A percentile compares a stretch with the other conserved stretches of the same genome.
phyloP scores from a whole-genome alignment of 1,140 invertebrate species.

The Pentalonia nigronervosa region DNA sequence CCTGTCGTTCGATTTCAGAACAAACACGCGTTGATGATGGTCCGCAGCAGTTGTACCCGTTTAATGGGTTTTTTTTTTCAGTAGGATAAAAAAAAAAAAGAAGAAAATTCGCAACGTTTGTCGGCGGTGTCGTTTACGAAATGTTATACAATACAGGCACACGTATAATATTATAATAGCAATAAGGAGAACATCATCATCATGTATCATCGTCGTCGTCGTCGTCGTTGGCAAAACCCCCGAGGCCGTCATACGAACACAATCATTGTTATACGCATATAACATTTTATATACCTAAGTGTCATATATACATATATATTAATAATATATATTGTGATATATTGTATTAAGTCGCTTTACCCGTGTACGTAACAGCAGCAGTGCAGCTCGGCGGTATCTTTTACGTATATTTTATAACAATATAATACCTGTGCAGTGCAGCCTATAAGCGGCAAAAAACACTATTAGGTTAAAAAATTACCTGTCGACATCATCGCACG shows the following conservation, averaged over 20 bases:
- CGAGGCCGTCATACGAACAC: background rate
- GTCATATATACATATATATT: background rate
- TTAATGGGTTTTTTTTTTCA: slow-evolving; percentile 14
- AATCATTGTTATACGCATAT: background rate
- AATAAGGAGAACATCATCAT: background rate
- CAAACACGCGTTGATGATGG: background rate
- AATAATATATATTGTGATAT: background rate
- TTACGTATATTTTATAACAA: too few relatives aligned
- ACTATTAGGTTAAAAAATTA: slow-evolving; percentile 34
- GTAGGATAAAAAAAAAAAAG: background rate
- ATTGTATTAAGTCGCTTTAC: background rate
- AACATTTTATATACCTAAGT: background rate
- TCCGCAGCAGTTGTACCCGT: background rate
- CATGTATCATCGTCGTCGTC: background rate
- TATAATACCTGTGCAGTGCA: background rate
- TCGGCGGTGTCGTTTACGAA: background rate
- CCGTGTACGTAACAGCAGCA: too few relatives aligned
- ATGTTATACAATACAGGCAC: background rate
- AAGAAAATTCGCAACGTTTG: background rate
- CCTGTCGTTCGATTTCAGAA: slow-evolving; percentile 16
- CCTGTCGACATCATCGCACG: background rate
- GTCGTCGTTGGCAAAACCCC: background rate
- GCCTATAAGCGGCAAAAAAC: background rate
- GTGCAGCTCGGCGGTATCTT: too few relatives aligned
- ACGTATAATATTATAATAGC: background rate